Base-by-base conservation (phyloP, 1,140 invertebrate genomes). In the Sycophaga agraensis region DNA sequence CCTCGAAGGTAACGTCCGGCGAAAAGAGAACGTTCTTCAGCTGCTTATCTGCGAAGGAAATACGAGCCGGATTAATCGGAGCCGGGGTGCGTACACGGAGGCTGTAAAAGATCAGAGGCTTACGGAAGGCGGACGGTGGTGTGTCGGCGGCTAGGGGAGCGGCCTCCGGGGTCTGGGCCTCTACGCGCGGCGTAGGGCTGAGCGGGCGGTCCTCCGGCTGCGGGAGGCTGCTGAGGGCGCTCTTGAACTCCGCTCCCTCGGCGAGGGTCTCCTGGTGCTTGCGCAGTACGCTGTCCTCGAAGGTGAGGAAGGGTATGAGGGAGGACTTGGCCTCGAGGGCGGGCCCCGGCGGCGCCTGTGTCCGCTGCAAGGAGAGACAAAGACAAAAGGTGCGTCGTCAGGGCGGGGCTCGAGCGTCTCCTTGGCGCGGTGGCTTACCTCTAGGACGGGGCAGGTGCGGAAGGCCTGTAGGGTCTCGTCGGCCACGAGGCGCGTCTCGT, bases 391-490 rank as follows among this genome's bases (percentile, higher is more conserved):
- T 42, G n/a, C 11, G 16, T 19, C 5, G 9, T 14, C 8, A 28
- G 6, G 16, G 16, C 1, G 35, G 6, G 21, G 2, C 14, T 12
- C 4, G 11, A 4, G 4, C n/a, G n/a, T n/a, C n/a, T n/a, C n/a
- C n/a, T n/a, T n/a, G n/a, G n/a, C n/a, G n/a, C n/a, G n/a, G n/a
- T n/a, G n/a, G n/a, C n/a, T 40, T 26, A 58, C 61, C 54, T 58
- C 46, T 21, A 58, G 19, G 22, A 7, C 19, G 21, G 28, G 39
- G 42, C 54, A 58, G 35, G 54, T 63, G 11, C 43, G 37, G 40
- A 63, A 57, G 1, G 35, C 57, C 37, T 56, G 51, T 19, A 57
- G 22, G 19, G 22, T 48, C 34, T 62, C 43, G 3, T 63, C 60
- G 21, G 31, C 19, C 1, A 17, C 17, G 0, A 51, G 12, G n/a